These are phyloP conservation scores for Scortum barcoo DNA, from an alignment of 2,113 vertebrate genomes.

Conservation along the genomic window DNA sequence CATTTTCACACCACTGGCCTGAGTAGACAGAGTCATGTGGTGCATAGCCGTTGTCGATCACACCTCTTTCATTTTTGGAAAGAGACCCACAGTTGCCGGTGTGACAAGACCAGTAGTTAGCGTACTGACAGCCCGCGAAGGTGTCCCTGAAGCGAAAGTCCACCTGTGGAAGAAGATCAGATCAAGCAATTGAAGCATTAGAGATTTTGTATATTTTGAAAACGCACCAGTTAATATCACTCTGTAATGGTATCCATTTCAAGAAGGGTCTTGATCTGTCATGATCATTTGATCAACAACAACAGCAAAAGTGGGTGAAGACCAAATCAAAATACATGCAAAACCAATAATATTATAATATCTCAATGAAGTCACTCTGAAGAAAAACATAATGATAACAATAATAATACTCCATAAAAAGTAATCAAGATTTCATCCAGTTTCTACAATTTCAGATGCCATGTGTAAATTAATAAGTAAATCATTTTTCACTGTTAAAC, in stretches of 20 bases:
- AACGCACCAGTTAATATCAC: neutral
- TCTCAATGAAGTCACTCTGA: neutral
- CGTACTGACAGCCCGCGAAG: neutral
- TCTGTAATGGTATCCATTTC: neutral
- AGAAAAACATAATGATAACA: neutral
- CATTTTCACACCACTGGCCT: slow-evolving; percentile 74
- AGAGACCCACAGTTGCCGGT: slow-evolving; percentile 61
- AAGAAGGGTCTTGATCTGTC: neutral
- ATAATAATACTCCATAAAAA: neutral
- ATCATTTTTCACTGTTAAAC: neutral
- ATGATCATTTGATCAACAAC: neutral
- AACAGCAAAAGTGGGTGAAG: neutral
- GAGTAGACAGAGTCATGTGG: rapidly evolving
- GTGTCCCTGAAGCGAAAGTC: slow-evolving; percentile 54
- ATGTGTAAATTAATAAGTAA: neutral
- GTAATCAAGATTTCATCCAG: neutral
- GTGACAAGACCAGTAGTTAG: neutral
- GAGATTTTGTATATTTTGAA: neutral
- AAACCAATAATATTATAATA: neutral
- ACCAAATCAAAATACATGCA: neutral
- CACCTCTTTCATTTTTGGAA: rapidly evolving
- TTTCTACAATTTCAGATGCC: neutral
- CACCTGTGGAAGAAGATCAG: slow-evolving; percentile 58
- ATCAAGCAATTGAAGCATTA: neutral
- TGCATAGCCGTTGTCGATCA: slow-evolving; percentile 48